Evolutionary conservation across 2,113 vertebrate genomes (phyloP).

Genomic region (Pogonocichla stellata): DNA sequence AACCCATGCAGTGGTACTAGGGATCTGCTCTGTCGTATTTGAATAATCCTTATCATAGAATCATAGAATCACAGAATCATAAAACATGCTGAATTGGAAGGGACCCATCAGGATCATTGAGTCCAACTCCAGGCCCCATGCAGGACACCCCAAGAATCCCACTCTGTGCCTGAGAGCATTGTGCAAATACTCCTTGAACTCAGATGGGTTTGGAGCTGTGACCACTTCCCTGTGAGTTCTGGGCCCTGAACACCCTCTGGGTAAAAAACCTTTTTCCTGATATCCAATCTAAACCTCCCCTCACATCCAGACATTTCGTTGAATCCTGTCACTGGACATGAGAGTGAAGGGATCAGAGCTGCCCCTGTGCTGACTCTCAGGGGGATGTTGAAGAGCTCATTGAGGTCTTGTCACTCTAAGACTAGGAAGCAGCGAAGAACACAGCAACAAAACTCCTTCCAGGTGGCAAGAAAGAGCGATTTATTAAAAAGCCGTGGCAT

Average conservation of each 20-base stretch:
- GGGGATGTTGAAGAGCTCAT: background rate
- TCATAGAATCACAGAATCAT: background rate
- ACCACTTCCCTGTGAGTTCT: background rate
- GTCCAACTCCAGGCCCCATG: background rate
- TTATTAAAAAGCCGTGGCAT: too few species aligned
- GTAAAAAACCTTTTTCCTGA: background rate
- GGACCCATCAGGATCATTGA: background rate
- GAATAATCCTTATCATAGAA: background rate
- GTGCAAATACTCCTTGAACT: background rate
- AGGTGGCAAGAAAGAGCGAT: too few species aligned
- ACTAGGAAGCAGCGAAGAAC: too few species aligned
- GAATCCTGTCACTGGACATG: background rate
- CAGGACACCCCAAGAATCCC: background rate
- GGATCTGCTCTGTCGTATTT: accelerated
- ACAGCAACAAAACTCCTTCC: too few species aligned
- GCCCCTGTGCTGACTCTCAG: accelerated
- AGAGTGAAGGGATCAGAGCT: background rate
- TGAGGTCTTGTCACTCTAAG: background rate
- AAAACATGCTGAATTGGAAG: background rate
- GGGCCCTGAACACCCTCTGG: background rate
- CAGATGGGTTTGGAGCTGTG: background rate
- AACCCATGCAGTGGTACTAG: background rate
- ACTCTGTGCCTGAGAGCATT: background rate
- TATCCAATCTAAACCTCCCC: background rate
- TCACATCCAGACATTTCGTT: background rate